phyloP scores from a whole-genome alignment of 2,888 invertebrate species.

The Beris chalybata region DNA sequence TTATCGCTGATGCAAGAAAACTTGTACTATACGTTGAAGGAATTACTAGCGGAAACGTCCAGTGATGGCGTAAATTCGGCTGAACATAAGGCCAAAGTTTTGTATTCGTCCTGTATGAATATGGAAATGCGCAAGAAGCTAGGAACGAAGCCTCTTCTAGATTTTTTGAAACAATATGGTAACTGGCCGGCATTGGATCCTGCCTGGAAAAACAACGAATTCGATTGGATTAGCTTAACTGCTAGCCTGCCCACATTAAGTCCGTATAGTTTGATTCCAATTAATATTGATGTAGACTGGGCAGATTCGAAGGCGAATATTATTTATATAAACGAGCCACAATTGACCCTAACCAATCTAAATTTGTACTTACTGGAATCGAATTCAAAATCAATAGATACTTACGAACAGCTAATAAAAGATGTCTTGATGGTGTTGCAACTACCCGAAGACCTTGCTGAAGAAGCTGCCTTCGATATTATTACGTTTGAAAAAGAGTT shows the following conservation, averaged over 20 bases:
- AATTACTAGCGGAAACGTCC: constrained; percentile 59
- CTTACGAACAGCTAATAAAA: constrained; percentile 73
- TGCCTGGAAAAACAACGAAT: constrained; percentile 64
- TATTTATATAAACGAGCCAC: constrained; percentile 82
- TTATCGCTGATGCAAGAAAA: constrained; percentile 82
- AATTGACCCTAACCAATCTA: constrained; percentile 69
- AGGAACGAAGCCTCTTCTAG: constrained; percentile 67
- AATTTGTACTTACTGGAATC: constrained; percentile 64
- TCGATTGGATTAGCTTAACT: constrained; percentile 69
- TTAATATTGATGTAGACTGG: constrained; percentile 85
- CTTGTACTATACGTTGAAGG: constrained; percentile 65
- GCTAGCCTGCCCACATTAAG: constrained; percentile 74
- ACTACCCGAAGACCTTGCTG: constrained; percentile 37
- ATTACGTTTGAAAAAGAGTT: constrained; percentile 42
- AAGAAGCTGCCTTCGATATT: constrained; percentile 40
- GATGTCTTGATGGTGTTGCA: constrained; percentile 48
- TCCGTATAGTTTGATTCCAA: constrained; percentile 75
- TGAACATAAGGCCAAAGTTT: constrained; percentile 68
- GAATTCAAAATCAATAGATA: constrained; percentile 60
- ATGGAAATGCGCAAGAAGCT: constrained; percentile 69
- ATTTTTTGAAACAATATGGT: constrained; percentile 68
- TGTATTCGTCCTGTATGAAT: constrained; percentile 83
- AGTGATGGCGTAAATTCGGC: neutral
- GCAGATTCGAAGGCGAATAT: constrained; percentile 84
- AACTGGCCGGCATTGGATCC: constrained; percentile 78